A percentile compares a stretch with the other conserved stretches of the same genome.
These are phyloP conservation scores for Echeneis naucrates DNA, from an alignment of 2,797 vertebrate species.

Conservation along the genomic window DNA sequence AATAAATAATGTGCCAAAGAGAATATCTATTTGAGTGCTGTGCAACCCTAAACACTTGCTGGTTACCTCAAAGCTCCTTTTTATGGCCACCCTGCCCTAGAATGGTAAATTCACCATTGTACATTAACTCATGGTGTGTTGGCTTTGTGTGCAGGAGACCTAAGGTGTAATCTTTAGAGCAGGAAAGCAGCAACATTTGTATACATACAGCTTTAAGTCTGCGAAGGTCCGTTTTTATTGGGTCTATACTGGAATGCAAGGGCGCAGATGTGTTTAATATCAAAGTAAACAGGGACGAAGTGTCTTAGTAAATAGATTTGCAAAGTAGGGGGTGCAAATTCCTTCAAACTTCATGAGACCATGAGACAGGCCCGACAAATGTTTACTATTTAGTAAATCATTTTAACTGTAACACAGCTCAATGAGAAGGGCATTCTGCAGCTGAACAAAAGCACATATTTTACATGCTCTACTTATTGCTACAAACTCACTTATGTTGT, in stretches of 20 bases:
- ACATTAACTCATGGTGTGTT: not conserved
- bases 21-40: not conserved
- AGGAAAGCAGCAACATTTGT: not conserved
- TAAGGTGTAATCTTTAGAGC: not conserved
- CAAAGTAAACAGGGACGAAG: slow-evolving; percentile 44
- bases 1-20: not conserved
- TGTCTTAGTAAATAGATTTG: slow-evolving; percentile 45
- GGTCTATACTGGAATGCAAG: slow-evolving; percentile 14
- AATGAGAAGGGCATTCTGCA: not conserved
- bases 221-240: slow-evolving; percentile 6
- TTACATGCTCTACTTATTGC: not conserved
- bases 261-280: slow-evolving; percentile 44
- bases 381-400: not conserved
- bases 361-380: not conserved
- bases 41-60: not conserved
- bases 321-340: slow-evolving; percentile 3
- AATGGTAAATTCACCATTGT: not conserved
- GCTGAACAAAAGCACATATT: not conserved
- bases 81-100: not conserved
- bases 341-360: not conserved
- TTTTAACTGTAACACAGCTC: not conserved
- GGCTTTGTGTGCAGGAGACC: not conserved
- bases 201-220: not conserved
- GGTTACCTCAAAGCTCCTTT: not conserved
- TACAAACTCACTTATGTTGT: not conserved